phyloP scores from a whole-genome alignment of 2,888 invertebrate genomes.

The Synergus laeviventris region DNA sequence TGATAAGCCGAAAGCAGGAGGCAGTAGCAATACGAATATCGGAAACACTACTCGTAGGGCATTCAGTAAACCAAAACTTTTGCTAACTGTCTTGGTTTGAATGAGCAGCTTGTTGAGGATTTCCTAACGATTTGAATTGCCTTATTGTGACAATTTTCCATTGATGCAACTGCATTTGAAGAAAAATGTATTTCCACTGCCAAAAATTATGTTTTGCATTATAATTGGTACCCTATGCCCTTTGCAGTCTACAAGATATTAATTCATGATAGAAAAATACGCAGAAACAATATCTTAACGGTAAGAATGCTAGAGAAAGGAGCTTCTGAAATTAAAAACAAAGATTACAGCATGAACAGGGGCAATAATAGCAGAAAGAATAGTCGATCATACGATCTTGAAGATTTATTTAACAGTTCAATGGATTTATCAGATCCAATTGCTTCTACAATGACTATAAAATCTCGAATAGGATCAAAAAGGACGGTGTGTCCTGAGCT shows the following conservation, averaged over 20 bases:
- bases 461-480: not conserved
- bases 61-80: slow-evolving; percentile 18
- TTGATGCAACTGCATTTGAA: not conserved
- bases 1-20: not conserved
- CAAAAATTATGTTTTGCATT: not conserved
- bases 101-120: slow-evolving; percentile 7
- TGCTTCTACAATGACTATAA: not conserved
- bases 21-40: not conserved
- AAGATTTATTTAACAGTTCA: not conserved
- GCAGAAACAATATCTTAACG: not conserved
- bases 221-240: slow-evolving; percentile 13
- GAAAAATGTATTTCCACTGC: not conserved
- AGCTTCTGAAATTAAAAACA: not conserved
- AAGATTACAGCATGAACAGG: not conserved
- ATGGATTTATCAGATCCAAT: not conserved
- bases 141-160: not conserved
- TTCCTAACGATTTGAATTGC: slow-evolving; percentile 1
- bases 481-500: too few species aligned
- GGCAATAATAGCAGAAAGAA: not conserved
- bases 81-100: slow-evolving; percentile 4
- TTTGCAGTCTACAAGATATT: not conserved
- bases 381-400: too few species aligned
- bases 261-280: not conserved
- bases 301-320: not conserved
- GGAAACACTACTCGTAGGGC: slow-evolving; percentile 16